Evolutionary conservation across 2,797 vertebrate genomes (phyloP), one percentile per base, ranked within the genome.

Genomic region (Mycteria americana): DNA sequence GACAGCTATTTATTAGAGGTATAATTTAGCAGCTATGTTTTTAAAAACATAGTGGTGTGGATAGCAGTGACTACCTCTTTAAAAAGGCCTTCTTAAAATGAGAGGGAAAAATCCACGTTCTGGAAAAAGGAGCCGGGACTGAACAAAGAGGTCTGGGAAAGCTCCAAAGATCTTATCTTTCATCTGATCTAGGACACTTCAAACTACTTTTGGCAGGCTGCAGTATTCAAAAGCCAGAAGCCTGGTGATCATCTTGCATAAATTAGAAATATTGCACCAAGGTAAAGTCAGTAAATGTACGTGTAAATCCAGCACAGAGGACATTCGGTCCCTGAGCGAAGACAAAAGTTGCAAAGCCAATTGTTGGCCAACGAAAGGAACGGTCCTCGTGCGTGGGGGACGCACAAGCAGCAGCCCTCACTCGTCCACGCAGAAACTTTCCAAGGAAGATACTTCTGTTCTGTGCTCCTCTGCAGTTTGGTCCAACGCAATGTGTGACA

Each of bases 351-450:
- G 35, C 33, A 43, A 83, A 89, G 25, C 35, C 3, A 0, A 5
- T 46, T 67, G 24, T 45, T 70, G 62, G 24, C 35, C 28, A 6
- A 27, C 7, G 35, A 85, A 41, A 76, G 30, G 39, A 67, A 7
- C 18, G 37, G 39, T 37, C 8, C 39, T 25, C 2, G 0, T 15
- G n/a, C 0, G 0, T 2, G n/a, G 28, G 59, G 39, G 18, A 7
- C 1, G 3, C 8, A 9, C 0, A 2, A 59, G 35, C 18, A 59
- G 18, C 67, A 70, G 37, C 25, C 31, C 23, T 93, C 25, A 1
- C 56, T 53, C 1, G 0, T 69, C 69, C 9, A 2, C 1, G 8
- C 70, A 82, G 46, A 76, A 78, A 45, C 31, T 63, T 80, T 33
- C 60, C 3, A 6, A 59, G n/a, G 39, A 76, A 60, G 75, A 53